Evolutionary conservation across 2,797 vertebrate species (phyloP).

Genomic region (Pyrocephalus nanus): DNA sequence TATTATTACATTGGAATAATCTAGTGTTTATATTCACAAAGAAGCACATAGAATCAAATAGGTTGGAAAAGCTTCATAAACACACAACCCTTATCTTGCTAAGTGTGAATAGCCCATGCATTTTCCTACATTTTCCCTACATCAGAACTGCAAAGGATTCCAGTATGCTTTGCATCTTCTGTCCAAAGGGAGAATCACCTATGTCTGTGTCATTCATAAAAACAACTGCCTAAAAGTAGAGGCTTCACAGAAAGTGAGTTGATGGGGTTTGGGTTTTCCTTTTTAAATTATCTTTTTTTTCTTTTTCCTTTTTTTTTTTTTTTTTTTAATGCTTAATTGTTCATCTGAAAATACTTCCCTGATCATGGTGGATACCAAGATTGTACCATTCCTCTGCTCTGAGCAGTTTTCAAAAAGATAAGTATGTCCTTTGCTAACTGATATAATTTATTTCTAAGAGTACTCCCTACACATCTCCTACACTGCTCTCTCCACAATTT

Average conservation of each 20-base stretch:
- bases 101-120: background rate
- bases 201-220: accelerated
- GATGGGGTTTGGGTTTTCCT: too few species aligned
- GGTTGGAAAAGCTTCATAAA: background rate
- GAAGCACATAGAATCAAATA: background rate
- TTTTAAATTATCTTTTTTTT: too few species aligned
- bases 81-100: background rate
- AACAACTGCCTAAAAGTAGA: background rate
- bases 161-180: background rate
- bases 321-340: too few species aligned
- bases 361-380: background rate
- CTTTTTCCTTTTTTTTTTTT: too few species aligned
- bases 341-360: background rate
- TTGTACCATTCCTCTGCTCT: background rate
- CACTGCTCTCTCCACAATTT: background rate
- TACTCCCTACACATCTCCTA: background rate
- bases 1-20: background rate
- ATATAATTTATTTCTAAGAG: background rate
- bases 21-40: background rate
- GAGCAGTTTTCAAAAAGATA: background rate
- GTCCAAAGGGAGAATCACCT: background rate
- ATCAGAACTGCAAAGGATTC: background rate
- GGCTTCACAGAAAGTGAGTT: too few species aligned
- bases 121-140: background rate
- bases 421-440: background rate